Evolutionary conservation across 2,113 vertebrate species (phyloP).

Genomic region (Delphinus delphis): DNA sequence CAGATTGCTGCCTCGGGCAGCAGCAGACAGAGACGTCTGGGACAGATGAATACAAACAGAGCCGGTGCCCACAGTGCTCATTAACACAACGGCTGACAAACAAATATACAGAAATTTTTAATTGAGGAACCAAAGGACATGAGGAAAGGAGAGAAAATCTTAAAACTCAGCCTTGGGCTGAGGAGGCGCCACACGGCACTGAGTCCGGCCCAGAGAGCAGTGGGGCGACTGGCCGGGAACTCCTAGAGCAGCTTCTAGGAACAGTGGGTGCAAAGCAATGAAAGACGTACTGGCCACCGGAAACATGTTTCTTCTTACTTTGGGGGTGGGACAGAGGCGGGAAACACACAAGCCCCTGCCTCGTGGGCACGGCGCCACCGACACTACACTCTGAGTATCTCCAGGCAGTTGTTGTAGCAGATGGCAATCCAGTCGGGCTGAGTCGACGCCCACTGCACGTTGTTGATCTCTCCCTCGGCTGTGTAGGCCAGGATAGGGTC

Average conservation of each 20-base stretch:
- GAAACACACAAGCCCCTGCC: conserved; percentile 75
- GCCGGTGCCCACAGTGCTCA: conserved; percentile 75
- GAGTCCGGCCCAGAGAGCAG: conserved; percentile 72
- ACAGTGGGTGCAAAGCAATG: conserved; percentile 85
- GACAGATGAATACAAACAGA: conserved; percentile 68
- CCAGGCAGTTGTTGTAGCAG: conserved; percentile 99
- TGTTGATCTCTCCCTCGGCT: conserved; percentile 99
- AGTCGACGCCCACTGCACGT: conserved; percentile 99
- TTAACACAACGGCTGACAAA: conserved; percentile 83
- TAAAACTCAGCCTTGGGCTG: conserved; percentile 80
- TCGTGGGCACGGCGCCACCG: conserved; percentile 35
- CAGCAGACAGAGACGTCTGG: conserved; percentile 73
- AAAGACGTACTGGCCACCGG: conserved; percentile 85
- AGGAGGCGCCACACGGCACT: conserved; percentile 79
- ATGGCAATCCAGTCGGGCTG: conserved; percentile 99
- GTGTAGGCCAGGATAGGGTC: conserved; percentile 99
- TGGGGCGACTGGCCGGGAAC: conserved; percentile 72
- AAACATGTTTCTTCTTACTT: conserved; percentile 83
- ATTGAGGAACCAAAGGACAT: conserved; percentile 76
- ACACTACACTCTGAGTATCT: conserved; percentile 95
- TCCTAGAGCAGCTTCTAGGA: conserved; percentile 82
- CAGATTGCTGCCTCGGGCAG: conserved; percentile 74
- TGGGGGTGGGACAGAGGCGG: conserved; percentile 76
- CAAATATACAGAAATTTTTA: conserved; percentile 84
- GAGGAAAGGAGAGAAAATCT: conserved; percentile 57